Evolutionary conservation across 1,140 invertebrate genomes (phyloP).

Genomic region (Listronotus oregonensis): DNA sequence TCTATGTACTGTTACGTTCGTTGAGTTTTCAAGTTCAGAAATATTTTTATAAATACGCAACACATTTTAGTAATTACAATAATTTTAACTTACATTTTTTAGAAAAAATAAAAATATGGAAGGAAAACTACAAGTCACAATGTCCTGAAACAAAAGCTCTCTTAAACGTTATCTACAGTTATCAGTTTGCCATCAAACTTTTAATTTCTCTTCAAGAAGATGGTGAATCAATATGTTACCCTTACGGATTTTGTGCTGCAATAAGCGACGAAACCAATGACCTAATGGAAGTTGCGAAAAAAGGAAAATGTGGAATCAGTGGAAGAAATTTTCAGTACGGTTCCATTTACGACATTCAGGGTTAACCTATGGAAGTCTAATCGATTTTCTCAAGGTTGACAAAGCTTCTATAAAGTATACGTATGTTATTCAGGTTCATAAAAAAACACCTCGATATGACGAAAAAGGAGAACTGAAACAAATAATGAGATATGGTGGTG

Average conservation of each 20-base stretch:
- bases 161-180: conserved; percentile 11
- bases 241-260: conserved; percentile 28
- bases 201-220: conserved; percentile 37
- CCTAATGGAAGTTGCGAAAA: conserved; percentile 28
- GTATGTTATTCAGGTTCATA: conserved; percentile 31
- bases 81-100: neutral
- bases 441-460: conserved; percentile 13
- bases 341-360: conserved; percentile 27
- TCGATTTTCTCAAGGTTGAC: conserved; percentile 36
- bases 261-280: conserved; percentile 18
- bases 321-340: conserved; percentile 27
- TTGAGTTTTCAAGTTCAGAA: no score
- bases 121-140: conserved; percentile 29
- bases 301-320: conserved; percentile 20
- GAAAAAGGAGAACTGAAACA: conserved; percentile 20
- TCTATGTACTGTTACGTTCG: neutral
- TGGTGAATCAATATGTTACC: conserved; percentile 33
- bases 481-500: conserved; percentile 29
- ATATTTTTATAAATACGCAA: no score
- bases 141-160: conserved; percentile 27
- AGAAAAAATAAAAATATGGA: conserved; percentile 38
- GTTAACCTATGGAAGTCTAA: conserved; percentile 31
- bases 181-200: conserved; percentile 29
- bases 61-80: no score
- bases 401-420: conserved; percentile 27